phyloP scores from a whole-genome alignment of 1,140 invertebrate species.

The Nasonia vitripennis region DNA sequence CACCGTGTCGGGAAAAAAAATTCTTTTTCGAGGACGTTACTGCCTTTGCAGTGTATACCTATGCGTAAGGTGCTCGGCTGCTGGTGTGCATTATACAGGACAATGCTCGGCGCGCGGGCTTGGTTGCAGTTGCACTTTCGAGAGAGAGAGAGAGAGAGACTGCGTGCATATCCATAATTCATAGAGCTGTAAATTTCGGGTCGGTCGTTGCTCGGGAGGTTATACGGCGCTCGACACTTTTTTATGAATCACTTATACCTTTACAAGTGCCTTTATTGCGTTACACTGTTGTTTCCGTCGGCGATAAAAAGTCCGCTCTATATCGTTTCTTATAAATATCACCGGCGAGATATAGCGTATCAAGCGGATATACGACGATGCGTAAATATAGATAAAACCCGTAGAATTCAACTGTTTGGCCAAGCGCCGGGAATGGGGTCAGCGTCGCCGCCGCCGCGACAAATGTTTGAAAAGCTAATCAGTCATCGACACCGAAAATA shows the following conservation, averaged over 20 bases:
- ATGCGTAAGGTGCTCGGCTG: no score
- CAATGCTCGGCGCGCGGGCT: background rate
- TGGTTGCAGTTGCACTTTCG: background rate
- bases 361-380: no score
- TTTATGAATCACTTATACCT: slow-evolving; percentile 4
- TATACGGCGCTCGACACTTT: background rate
- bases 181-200: slow-evolving; percentile 15
- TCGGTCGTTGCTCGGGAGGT: background rate
- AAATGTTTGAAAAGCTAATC: slow-evolving; percentile 14
- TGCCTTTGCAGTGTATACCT: no score
- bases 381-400: no score
- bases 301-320: no score
- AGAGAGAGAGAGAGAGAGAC: background rate
- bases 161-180: slow-evolving; percentile 21
- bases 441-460: background rate
- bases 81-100: no score
- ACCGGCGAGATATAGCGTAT: no score
- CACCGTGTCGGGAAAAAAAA: background rate
- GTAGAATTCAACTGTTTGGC: background rate
- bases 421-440: background rate
- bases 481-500: slow-evolving; percentile 20
- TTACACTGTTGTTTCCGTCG: no score
- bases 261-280: background rate
- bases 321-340: no score
- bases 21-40: background rate